Evolutionary conservation across 2,797 vertebrate species (phyloP).

Genomic region (Phrynocephalus guinanensis): DNA sequence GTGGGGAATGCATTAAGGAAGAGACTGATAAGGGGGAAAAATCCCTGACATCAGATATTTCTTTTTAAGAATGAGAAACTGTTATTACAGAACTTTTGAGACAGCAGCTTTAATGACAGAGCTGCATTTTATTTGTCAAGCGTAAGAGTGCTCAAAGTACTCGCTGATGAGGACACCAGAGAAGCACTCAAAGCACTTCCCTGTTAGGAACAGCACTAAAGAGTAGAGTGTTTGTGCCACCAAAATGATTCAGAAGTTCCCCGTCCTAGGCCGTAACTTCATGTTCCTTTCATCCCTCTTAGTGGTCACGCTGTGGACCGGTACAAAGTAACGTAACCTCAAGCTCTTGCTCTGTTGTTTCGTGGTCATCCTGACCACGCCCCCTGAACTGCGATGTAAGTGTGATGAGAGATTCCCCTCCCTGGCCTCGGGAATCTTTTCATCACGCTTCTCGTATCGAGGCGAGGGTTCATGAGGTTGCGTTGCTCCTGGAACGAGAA

Average conservation of each 20-base stretch:
- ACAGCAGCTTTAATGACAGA: constrained; percentile 1
- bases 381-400: no score
- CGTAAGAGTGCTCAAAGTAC: not conserved
- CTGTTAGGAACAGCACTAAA: not conserved
- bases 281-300: no score
- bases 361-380: no score
- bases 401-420: no score
- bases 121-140: not conserved
- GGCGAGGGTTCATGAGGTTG: no score
- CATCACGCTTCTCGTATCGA: no score
- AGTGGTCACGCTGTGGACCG: no score
- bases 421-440: no score
- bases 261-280: no score
- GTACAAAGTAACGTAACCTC: no score
- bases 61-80: constrained; percentile 12
- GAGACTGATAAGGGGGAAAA: not conserved
- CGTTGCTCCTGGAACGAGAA: no score
- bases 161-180: not conserved
- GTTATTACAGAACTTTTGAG: constrained; percentile 3
- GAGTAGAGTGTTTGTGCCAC: not conserved
- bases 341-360: no score
- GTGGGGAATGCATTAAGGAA: constrained; percentile 21
- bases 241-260: not conserved
- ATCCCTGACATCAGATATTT: not conserved
- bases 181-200: not conserved